Percentiles rank a stretch among this genome's conserved stretches.
phyloP scores from a whole-genome alignment of 2,888 invertebrate species.

The Nesidiocoris tenuis region DNA sequence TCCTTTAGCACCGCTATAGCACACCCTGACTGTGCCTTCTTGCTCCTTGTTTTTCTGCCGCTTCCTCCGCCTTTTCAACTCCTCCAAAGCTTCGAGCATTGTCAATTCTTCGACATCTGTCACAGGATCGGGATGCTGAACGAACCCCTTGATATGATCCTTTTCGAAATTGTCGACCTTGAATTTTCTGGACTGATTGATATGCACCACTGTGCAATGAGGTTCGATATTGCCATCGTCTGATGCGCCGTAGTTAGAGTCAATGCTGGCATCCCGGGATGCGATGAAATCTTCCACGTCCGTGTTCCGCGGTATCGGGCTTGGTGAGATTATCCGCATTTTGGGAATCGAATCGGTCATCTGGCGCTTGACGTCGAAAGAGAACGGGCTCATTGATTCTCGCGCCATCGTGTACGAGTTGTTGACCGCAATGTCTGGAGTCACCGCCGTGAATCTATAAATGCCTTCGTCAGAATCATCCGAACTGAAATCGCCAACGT shows the following conservation, averaged over 20 bases:
- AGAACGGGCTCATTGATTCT: conserved; percentile 39
- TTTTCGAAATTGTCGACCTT: conserved; percentile 57
- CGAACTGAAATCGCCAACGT: conserved; percentile 56
- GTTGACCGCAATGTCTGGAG: conserved; percentile 31
- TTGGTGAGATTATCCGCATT: conserved; percentile 48
- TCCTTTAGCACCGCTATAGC: conserved; percentile 2
- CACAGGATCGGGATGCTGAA: conserved; percentile 55
- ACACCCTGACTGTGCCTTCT: conserved; percentile 2
- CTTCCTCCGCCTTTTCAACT: conserved; percentile 20
- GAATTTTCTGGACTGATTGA: conserved; percentile 56
- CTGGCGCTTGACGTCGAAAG: conserved; percentile 30
- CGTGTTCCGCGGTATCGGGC: conserved; percentile 46
- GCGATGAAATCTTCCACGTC: conserved; percentile 48
- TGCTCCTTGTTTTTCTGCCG: conserved; percentile 14
- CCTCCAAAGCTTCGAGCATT: conserved; percentile 33
- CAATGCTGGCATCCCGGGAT: conserved; percentile 46
- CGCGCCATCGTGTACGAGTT: conserved; percentile 34
- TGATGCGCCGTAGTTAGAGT: conserved; percentile 40
- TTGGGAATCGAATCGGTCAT: conserved; percentile 37
- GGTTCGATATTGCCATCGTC: conserved; percentile 51
- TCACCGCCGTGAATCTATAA: conserved; percentile 29
- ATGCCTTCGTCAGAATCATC: conserved; percentile 53
- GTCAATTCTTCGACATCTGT: conserved; percentile 60
- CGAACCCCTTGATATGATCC: conserved; percentile 59
- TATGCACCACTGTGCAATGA: conserved; percentile 56